Conservation (phyloP, 1,140 invertebrate genomes). For the Gonioctena quinquepunctata region DNA sequence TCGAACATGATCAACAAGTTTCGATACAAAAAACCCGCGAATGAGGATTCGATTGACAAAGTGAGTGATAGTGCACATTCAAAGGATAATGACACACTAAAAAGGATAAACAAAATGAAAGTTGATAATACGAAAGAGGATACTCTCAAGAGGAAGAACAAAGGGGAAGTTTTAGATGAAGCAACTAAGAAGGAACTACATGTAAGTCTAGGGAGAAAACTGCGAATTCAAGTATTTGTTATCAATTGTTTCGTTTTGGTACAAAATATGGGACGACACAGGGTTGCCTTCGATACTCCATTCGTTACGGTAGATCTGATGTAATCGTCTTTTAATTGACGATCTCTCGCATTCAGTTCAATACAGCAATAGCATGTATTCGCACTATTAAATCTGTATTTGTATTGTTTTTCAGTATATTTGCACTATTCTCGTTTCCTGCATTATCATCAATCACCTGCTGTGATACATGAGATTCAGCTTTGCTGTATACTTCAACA, state of each 20-base stretch:
- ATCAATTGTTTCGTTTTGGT: neutral
- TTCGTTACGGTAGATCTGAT: neutral
- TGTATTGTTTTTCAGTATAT: too few species aligned
- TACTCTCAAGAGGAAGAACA: conserved; percentile 2
- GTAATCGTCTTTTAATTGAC: neutral
- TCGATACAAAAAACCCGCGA: conserved; percentile 42
- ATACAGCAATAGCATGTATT: neutral
- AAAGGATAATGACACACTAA: conserved; percentile 11
- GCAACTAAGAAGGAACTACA: conserved; percentile 34
- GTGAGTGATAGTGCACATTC: conserved; percentile 4
- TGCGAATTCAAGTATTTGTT: neutral
- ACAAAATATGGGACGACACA: too few species aligned
- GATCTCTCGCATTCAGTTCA: neutral
- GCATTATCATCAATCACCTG: too few species aligned
- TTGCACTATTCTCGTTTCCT: too few species aligned
- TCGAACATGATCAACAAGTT: conserved; percentile 48
- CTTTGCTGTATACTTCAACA: too few species aligned
- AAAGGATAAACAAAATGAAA: conserved; percentile 12
- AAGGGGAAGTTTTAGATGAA: conserved; percentile 28
- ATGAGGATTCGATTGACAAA: conserved; percentile 16
- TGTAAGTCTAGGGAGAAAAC: conserved; percentile 33
- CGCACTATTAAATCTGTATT: too few species aligned
- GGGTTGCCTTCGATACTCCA: neutral
- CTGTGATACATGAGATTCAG: too few species aligned
- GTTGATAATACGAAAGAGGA: conserved; percentile 11